Evolutionary conservation across 2,113 vertebrate species (phyloP).

Genomic region (Rhabdomys dilectus): DNA sequence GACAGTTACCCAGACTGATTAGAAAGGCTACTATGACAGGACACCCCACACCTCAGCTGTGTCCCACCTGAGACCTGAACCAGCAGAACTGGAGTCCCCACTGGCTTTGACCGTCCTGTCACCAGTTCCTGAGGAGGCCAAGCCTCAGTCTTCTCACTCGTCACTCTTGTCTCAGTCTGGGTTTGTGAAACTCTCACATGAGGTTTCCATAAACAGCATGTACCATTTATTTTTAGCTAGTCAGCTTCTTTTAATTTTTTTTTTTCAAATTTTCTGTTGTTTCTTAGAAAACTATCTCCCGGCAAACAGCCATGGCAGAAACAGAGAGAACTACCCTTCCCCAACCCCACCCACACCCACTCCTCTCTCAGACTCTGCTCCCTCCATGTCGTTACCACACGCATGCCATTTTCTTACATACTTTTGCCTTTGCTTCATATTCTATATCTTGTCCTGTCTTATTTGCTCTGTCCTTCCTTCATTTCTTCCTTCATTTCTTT

Average conservation of each 20-base stretch:
- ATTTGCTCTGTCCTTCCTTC: not conserved
- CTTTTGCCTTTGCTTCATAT: not conserved
- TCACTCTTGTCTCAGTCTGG: not conserved
- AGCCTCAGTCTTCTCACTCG: not conserved
- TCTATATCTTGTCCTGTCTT: not conserved
- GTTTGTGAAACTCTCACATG: not conserved
- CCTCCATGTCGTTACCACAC: not conserved
- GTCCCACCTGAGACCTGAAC: not conserved
- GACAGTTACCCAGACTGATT: not conserved
- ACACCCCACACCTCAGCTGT: not conserved
- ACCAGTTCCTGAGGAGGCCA: not conserved
- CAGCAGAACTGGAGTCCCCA: not conserved
- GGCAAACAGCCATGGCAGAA: not conserved
- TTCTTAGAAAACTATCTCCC: slow-evolving; percentile 30
- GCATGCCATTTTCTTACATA: not conserved
- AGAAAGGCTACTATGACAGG: not conserved
- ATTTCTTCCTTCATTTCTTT: too few relatives aligned
- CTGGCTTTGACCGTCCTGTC: not conserved
- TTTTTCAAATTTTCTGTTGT: not conserved
- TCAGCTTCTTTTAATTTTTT: not conserved
- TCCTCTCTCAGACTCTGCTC: not conserved
- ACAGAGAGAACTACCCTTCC: not conserved
- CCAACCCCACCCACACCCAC: not conserved
- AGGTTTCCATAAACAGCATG: too few relatives aligned
- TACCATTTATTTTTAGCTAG: not conserved